These are phyloP conservation scores for Lepidocyrtoides sp. DNA, from an alignment of 2,888 invertebrate species.

Conservation along the genomic window DNA sequence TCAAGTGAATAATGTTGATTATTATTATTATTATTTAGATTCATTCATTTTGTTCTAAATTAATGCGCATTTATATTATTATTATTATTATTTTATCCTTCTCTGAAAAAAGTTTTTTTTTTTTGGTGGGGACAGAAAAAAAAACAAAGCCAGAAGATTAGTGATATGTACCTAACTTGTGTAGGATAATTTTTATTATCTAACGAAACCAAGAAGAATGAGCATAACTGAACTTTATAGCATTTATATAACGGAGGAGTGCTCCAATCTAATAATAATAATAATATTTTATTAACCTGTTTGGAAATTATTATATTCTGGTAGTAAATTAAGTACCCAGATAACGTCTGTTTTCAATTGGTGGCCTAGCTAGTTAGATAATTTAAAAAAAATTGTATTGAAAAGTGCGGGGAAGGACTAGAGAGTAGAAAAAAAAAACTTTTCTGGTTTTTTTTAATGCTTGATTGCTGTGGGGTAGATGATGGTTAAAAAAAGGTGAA, in stretches of 20 bases:
- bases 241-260: too few relatives aligned
- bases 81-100: background rate
- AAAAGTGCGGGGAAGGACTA: too few relatives aligned
- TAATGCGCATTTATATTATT: background rate
- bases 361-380: constrained; percentile 52
- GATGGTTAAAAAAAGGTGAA: too few relatives aligned
- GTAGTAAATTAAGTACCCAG: background rate
- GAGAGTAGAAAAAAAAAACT: too few relatives aligned
- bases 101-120: background rate
- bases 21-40: background rate
- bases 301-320: too few relatives aligned
- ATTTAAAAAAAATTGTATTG: too few relatives aligned
- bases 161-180: constrained; percentile 7
- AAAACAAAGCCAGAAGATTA: too few relatives aligned
- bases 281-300: background rate
- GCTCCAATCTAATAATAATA: background rate
- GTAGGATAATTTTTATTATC: background rate
- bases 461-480: too few relatives aligned
- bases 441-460: too few relatives aligned
- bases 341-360: constrained; percentile 44
- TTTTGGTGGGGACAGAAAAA: too few relatives aligned
- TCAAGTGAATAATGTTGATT: background rate
- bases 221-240: background rate
- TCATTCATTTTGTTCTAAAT: background rate
- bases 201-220: constrained; percentile 29